phyloP scores from a whole-genome alignment of 2,888 invertebrate genomes.

The Orthonevra nobilis region DNA sequence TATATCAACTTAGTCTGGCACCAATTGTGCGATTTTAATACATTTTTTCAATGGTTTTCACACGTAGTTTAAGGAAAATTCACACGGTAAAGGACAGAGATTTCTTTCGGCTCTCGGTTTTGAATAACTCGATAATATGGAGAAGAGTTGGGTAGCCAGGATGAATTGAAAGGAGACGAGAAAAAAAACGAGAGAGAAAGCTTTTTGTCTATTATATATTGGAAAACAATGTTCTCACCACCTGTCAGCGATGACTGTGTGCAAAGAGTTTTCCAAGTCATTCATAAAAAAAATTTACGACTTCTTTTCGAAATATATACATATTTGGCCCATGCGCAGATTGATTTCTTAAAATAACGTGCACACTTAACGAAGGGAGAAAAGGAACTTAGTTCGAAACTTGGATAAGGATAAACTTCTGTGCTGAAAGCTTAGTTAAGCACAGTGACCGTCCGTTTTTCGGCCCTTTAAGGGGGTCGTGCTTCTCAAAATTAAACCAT shows the following conservation, averaged over 20 bases:
- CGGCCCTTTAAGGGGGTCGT: no score
- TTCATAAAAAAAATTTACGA: slow-evolving; percentile 56
- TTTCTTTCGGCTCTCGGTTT: slow-evolving; percentile 52
- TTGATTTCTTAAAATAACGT: neutral
- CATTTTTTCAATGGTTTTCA: slow-evolving; percentile 28
- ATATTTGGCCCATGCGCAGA: slow-evolving; percentile 34
- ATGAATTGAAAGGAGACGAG: slow-evolving; percentile 26
- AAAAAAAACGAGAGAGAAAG: slow-evolving; percentile 29
- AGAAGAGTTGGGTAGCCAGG: slow-evolving; percentile 47
- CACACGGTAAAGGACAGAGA: slow-evolving; percentile 63
- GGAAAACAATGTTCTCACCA: slow-evolving; percentile 64
- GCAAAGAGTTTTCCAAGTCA: slow-evolving; percentile 59
- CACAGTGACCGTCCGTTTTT: no score
- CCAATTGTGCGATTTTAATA: neutral
- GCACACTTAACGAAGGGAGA: slow-evolving; percentile 57
- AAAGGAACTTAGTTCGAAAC: no score
- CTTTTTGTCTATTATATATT: slow-evolving; percentile 47
- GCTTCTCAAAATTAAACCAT: no score
- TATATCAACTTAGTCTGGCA: neutral
- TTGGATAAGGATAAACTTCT: no score
- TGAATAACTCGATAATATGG: slow-evolving; percentile 69
- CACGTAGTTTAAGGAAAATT: slow-evolving; percentile 64
- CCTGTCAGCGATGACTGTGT: slow-evolving; percentile 64
- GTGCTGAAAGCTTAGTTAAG: no score
- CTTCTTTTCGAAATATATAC: slow-evolving; percentile 31